Conservation (phyloP, 2,113 vertebrate species). For the Chaetodon trifascialis region DNA sequence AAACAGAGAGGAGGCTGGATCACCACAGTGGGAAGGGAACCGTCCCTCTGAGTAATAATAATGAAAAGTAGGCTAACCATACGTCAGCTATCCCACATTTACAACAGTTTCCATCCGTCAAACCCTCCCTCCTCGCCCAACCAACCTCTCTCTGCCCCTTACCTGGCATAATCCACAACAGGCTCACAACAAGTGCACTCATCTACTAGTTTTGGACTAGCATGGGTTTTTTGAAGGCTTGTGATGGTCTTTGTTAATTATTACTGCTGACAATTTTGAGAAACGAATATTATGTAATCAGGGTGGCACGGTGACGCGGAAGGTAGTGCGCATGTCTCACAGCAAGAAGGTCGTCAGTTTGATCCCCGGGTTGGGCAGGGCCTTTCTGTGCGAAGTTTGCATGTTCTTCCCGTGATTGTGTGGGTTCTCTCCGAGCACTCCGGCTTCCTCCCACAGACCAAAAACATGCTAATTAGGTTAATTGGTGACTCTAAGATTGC, state of each 20-base stretch:
- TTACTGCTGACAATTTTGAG: not conserved
- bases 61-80: constrained; percentile 81
- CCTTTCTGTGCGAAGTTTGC: too few species aligned
- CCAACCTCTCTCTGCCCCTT: constrained; percentile 17
- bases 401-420: too few species aligned
- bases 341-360: too few species aligned
- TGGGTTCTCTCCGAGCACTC: too few species aligned
- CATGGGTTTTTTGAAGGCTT: not conserved
- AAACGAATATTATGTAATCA: not conserved
- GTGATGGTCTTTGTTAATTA: not conserved
- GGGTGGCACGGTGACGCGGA: too few species aligned
- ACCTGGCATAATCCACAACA: constrained; percentile 56
- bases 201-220: not conserved
- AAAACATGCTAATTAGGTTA: too few species aligned
- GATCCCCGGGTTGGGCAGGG: too few species aligned
- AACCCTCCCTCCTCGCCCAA: not conserved
- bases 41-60: constrained; percentile 82
- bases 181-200: constrained; percentile 72
- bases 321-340: too few species aligned
- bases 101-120: constrained; percentile 54
- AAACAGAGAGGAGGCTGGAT: constrained; percentile 82
- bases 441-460: too few species aligned
- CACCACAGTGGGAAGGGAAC: constrained; percentile 79
- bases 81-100: constrained; percentile 71
- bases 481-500: too few species aligned